phyloP scores from a whole-genome alignment of 2,888 invertebrate species.

The Troilus luridus region DNA sequence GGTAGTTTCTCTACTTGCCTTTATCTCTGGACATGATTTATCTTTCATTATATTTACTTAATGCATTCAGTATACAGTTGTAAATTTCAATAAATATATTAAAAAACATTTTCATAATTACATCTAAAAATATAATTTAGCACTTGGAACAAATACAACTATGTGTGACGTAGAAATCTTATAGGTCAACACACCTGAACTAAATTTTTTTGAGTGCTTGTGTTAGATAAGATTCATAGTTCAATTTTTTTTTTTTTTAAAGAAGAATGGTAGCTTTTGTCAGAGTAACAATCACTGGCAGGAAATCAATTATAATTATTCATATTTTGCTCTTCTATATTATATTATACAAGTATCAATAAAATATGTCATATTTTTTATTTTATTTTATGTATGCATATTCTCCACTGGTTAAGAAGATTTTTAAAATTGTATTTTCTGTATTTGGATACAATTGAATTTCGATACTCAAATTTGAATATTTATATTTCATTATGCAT shows the following conservation, averaged over 20 bases:
- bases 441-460: too few species aligned
- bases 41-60: too few species aligned
- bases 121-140: neutral
- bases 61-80: too few species aligned
- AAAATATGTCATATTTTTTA: neutral
- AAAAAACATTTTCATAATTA: neutral
- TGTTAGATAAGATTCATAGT: neutral
- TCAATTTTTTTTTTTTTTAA: neutral
- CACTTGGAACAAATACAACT: neutral
- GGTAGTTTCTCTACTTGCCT: too few species aligned
- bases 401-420: too few species aligned
- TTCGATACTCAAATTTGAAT: too few species aligned
- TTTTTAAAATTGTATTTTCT: too few species aligned
- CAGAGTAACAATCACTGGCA: neutral
- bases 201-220: neutral
- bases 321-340: neutral
- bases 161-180: neutral
- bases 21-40: too few species aligned
- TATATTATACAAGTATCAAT: neutral
- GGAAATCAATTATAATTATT: neutral
- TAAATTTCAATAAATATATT: too few species aligned
- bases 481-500: too few species aligned
- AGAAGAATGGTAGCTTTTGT: neutral
- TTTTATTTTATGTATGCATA: neutral
- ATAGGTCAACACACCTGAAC: neutral